Base-by-base conservation (phyloP, 2,888 invertebrate genomes). In the Stomorhina lunata region DNA sequence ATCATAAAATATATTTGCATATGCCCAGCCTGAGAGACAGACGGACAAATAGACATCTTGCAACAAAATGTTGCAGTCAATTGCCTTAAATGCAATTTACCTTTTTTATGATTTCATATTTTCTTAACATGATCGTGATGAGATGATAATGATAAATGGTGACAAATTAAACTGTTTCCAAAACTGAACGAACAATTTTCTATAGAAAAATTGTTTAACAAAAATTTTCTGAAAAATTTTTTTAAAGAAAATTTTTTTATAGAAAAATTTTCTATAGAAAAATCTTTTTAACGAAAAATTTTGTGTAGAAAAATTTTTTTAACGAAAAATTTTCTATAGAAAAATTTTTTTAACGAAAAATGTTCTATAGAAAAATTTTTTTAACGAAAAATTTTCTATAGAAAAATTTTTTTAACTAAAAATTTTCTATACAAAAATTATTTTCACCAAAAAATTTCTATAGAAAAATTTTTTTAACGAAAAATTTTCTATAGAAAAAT, bases 61-160 rank as follows among this genome's bases (percentile, higher is more conserved):
- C 61, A 68, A 29, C 25, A 40, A 43, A 69, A 61, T 61, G 17
- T 43, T 32, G 45, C 25, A n/a, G 43, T 77, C 77, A 77, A 77
- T 69, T 77, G 69, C 69, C 53, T 77, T 77, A 61, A 50, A 77
- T 69, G 61, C 77, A 77, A 77, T 77, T 77, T 77, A 77, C 77
- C 77, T 77, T 69, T n/a, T 77, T 63, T 68, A 59, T 77, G 68
- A 68, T 77, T 37, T 68, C 37, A 77, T 77, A 59, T 50, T 50
- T 37, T 48, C 22, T n/a, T 34, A n/a, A 15, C 17, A 4, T 48
- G 63, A 61, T 68, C 50, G 50, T 59, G 29, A 76, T 32, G 22
- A 68, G 63, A 61, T 68, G 59, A 59, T 59, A 37, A 76, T 32
- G 22, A 68, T 40, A n/a, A 40, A 65, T 48, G 29, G 27, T 68